Evolutionary conservation across 2,113 vertebrate genomes (phyloP), one percentile per base, ranked within the genome.

Genomic region (Dasypus novemcinctus): DNA sequence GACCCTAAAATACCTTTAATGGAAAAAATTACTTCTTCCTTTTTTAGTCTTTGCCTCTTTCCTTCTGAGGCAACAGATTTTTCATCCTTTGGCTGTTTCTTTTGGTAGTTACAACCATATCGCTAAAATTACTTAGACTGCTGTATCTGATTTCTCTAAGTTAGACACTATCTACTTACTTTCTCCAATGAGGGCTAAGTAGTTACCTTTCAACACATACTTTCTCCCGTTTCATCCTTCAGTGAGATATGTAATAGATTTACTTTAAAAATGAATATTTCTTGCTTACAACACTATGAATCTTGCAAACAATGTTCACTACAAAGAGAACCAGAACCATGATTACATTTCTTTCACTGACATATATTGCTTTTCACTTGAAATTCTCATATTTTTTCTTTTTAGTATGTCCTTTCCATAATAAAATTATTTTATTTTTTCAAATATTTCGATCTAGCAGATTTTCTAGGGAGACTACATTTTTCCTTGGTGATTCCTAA

Each of bases 391-490:
- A 41, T 12, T 49, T 57, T 66, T 49, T 33, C 23, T 33, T 25
- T 23, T 74, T 72, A 71, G 14, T 12, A 46, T 31, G 20, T 61
- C 11, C 18, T 49, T 2, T 27, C 25, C 15, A 41, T 36, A 41
- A 46, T 20, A 68, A 54, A 54, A 63, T 17, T 29, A 14, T 33
- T 43, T 43, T 25, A 0, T 21, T 49, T 54, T 38, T 18, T 41
- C 12, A 33, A 78, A 75, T 41, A 13, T 1, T 49, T 29, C 69
- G 23, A 15, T 66, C 31, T 59, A 61, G 18, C 7, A 31, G 25
- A 25, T 36, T 23, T 66, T 25, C 61, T 43, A 18, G 14, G 0
- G 1, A 5, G 69, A 63, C 0, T 7, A 1, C 2, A 2, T 36
- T 41, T 7, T 63, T 21, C 23, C 10, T 31, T 12, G 2, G 52